phyloP scores from a whole-genome alignment of 2,797 vertebrate species.

The Paratrypauchen microcephalus region DNA sequence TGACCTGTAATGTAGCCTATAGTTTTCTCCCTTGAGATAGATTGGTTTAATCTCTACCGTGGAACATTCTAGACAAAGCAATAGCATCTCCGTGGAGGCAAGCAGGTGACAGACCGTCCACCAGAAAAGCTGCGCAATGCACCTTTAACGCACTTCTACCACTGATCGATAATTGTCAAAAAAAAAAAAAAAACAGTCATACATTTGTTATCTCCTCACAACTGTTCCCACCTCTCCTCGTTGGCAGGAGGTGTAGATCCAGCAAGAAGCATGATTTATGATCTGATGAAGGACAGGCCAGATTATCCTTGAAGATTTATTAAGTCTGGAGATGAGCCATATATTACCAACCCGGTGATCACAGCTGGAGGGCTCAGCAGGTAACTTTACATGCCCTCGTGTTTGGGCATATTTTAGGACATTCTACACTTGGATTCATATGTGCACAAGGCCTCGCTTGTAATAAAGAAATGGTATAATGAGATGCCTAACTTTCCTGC shows the following conservation, averaged over 20 bases:
- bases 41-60: too few species aligned
- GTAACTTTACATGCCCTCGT: slow-evolving; percentile 47
- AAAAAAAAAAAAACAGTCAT: neutral
- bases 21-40: too few species aligned
- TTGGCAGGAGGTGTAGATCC: slow-evolving; percentile 18
- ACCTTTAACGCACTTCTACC: neutral
- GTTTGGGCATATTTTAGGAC: slow-evolving; percentile 48
- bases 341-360: slow-evolving; percentile 35
- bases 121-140: too few species aligned
- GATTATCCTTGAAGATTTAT: slow-evolving; percentile 66
- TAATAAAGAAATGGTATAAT: slow-evolving; percentile 74
- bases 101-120: too few species aligned
- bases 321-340: slow-evolving; percentile 47
- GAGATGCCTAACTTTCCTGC: slow-evolving; percentile 77
- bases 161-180: neutral
- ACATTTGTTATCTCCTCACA: neutral
- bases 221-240: slow-evolving; percentile 32
- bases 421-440: slow-evolving; percentile 64
- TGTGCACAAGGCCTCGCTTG: slow-evolving; percentile 43
- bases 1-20: too few species aligned
- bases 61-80: too few species aligned
- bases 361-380: slow-evolving; percentile 45
- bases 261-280: slow-evolving; percentile 53
- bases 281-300: slow-evolving; percentile 52
- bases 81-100: too few species aligned